phyloP scores from a whole-genome alignment of 2,797 vertebrate genomes.

The Megalops cyprinoides region DNA sequence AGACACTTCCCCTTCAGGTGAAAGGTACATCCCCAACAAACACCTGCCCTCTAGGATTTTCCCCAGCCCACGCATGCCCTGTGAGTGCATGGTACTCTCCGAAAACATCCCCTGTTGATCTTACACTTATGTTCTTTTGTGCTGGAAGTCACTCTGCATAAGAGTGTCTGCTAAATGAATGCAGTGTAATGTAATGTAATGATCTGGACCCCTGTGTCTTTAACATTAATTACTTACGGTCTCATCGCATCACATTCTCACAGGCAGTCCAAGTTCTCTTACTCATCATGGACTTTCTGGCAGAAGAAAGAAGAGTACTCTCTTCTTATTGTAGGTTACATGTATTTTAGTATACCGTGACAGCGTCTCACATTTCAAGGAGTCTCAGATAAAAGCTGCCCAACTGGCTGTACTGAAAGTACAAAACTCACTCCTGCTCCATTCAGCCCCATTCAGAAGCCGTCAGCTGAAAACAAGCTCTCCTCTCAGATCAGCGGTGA shows the following conservation, averaged over 20 bases:
- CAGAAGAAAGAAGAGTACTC: neutral
- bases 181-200: too few relatives aligned
- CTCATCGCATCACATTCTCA: too few relatives aligned
- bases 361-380: neutral
- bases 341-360: neutral
- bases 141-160: too few relatives aligned
- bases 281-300: neutral
- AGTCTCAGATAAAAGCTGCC: conserved; percentile 6
- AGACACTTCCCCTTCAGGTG: too few relatives aligned
- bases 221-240: too few relatives aligned
- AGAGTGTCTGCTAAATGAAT: too few relatives aligned
- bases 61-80: too few relatives aligned
- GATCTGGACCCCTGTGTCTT: too few relatives aligned
- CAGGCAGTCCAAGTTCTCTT: too few relatives aligned
- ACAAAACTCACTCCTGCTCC: neutral
- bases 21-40: conserved; percentile 55
- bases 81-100: too few relatives aligned
- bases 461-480: neutral
- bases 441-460: neutral
- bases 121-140: conserved; percentile 41
- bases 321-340: conserved; percentile 15
- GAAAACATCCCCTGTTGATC: too few relatives aligned
- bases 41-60: too few relatives aligned
- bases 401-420: neutral
- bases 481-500: neutral